Conservation (phyloP, 2,797 vertebrate genomes). For the Chelon auratus region DNA sequence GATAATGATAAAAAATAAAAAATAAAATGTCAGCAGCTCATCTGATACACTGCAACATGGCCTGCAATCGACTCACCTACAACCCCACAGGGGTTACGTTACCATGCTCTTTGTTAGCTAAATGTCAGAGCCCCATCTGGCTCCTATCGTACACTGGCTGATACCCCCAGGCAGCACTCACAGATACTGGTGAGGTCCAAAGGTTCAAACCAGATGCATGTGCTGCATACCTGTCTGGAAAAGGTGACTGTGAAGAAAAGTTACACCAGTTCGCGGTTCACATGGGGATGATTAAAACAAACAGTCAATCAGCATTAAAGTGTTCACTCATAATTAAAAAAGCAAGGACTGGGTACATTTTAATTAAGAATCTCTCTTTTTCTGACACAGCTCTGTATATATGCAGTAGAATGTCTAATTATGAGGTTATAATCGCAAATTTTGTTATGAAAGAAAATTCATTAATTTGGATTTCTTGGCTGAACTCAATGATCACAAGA, state of each 20-base stretch:
- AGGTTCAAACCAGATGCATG: slow-evolving; percentile 40
- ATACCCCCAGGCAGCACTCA: slow-evolving; percentile 59
- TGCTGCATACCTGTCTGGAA: slow-evolving; percentile 25
- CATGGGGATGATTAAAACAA: background rate
- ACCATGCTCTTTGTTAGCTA: slow-evolving; percentile 72
- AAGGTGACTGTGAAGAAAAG: slow-evolving; percentile 13
- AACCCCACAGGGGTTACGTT: slow-evolving; percentile 62
- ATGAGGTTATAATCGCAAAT: slow-evolving; percentile 27
- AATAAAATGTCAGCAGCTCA: slow-evolving; percentile 72
- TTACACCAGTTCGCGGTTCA: slow-evolving; percentile 13
- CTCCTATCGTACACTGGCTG: slow-evolving; percentile 61
- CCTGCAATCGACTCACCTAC: slow-evolving; percentile 63
- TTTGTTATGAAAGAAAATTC: background rate
- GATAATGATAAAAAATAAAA: slow-evolving; percentile 57
- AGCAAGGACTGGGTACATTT: background rate
- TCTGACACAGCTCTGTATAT: background rate
- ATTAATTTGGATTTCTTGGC: slow-evolving; percentile 26
- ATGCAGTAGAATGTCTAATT: background rate
- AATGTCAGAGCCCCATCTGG: slow-evolving; percentile 76
- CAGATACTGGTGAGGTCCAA: slow-evolving; percentile 48
- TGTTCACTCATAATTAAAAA: background rate
- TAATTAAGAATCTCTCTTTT: background rate
- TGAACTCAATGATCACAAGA: slow-evolving; percentile 15
- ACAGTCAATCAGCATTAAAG: too few relatives aligned
- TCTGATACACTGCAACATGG: slow-evolving; percentile 72